Conservation (phyloP, 1,140 invertebrate species). For the Bicyclus anynana region DNA sequence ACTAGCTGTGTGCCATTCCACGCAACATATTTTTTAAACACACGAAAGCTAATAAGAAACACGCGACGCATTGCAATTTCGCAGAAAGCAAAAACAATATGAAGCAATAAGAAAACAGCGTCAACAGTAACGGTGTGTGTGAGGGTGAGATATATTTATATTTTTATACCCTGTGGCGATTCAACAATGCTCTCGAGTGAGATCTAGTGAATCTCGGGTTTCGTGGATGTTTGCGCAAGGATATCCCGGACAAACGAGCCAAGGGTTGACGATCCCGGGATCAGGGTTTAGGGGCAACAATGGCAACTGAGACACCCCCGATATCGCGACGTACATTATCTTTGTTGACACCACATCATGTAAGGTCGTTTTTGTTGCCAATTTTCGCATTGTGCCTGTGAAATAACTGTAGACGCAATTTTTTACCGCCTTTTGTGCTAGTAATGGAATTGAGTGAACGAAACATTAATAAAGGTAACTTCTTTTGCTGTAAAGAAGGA, state of each 20-base stretch:
- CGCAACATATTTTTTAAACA: constrained; percentile 4
- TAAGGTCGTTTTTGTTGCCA: constrained; percentile 69
- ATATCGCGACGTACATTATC: constrained; percentile 72
- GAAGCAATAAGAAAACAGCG: constrained; percentile 39
- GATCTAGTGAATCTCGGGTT: constrained; percentile 71
- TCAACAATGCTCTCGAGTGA: constrained; percentile 64
- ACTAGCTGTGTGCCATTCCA: background rate
- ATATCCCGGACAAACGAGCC: constrained; percentile 69
- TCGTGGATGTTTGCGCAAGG: constrained; percentile 67
- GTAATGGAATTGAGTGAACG: constrained; percentile 27
- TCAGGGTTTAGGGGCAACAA: constrained; percentile 64
- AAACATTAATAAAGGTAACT: constrained; percentile 30
- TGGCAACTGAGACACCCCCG: constrained; percentile 54
- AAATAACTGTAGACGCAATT: constrained; percentile 56
- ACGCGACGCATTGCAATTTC: constrained; percentile 19
- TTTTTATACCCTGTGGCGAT: constrained; percentile 48
- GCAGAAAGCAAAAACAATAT: constrained; percentile 38
- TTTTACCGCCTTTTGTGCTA: constrained; percentile 38
- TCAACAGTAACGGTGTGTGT: constrained; percentile 36
- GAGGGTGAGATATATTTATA: constrained; percentile 49
- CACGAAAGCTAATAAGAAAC: constrained; percentile 9
- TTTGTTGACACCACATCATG: constrained; percentile 69
- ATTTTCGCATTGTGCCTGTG: constrained; percentile 62
- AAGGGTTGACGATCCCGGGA: constrained; percentile 55
- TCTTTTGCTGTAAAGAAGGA: constrained; percentile 6